Evolutionary conservation across 1,140 invertebrate species (phyloP).

Genomic region (Drosophila subobscura): DNA sequence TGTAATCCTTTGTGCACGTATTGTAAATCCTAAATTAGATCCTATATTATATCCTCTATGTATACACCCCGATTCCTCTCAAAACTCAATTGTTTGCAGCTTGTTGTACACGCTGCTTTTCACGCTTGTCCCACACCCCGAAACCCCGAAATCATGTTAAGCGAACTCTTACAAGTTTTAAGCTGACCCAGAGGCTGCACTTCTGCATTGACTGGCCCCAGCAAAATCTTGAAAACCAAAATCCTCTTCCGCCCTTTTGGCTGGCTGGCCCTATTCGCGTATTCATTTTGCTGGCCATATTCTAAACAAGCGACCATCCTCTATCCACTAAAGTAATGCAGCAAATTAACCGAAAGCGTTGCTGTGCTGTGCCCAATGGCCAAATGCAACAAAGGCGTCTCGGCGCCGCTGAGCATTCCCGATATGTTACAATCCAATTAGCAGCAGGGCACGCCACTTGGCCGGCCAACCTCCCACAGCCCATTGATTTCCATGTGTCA

Average conservation of each 20-base stretch:
- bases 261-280: constrained; percentile 34
- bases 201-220: constrained; percentile 42
- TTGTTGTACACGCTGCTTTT: constrained; percentile 55
- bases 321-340: constrained; percentile 57
- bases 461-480: constrained; percentile 24
- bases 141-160: constrained; percentile 65
- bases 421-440: constrained; percentile 83
- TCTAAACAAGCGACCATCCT: constrained; percentile 62
- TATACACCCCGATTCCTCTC: neutral
- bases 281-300: constrained; percentile 62
- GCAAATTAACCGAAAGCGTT: constrained; percentile 41
- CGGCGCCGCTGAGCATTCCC: constrained; percentile 36
- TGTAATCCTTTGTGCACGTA: neutral
- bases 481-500: constrained; percentile 75
- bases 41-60: constrained; percentile 12
- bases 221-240: constrained; percentile 54
- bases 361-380: constrained; percentile 35
- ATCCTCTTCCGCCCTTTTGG: constrained; percentile 46
- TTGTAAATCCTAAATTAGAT: neutral
- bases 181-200: constrained; percentile 47
- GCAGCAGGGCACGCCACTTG: constrained; percentile 42
- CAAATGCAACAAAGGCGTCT: constrained; percentile 29
- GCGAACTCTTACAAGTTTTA: constrained; percentile 75
- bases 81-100: constrained; percentile 17
- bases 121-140: constrained; percentile 9